Conservation (phyloP, 2,888 invertebrate species). For the Adela reaumurella region DNA sequence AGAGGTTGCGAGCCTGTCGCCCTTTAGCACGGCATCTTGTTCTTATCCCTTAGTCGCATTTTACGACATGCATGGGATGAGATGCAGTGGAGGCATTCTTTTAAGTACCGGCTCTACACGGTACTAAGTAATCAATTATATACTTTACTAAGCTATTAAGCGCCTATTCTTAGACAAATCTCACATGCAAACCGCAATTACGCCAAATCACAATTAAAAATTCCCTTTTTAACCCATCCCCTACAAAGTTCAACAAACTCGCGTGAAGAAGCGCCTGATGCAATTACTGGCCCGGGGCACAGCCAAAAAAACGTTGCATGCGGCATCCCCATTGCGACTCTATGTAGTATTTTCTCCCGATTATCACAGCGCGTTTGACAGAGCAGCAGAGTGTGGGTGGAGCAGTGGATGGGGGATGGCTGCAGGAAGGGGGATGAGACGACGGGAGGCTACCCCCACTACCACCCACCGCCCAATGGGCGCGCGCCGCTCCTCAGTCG, state of each 20-base stretch:
- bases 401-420: conserved; percentile 22
- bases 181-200: too few relatives aligned
- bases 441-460: background rate
- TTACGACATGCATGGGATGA: too few relatives aligned
- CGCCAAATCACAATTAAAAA: too few relatives aligned
- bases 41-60: too few relatives aligned
- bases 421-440: conserved; percentile 11
- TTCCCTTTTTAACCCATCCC: too few relatives aligned
- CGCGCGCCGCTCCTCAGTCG: background rate
- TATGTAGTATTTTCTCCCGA: conserved; percentile 47
- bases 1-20: too few relatives aligned
- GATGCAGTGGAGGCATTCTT: too few relatives aligned
- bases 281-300: background rate
- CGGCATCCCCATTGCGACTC: conserved; percentile 41
- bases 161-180: too few relatives aligned
- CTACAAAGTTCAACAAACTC: background rate
- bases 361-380: conserved; percentile 42
- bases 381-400: conserved; percentile 25
- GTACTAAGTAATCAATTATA: too few relatives aligned
- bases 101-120: too few relatives aligned
- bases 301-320: background rate
- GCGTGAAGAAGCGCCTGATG: background rate
- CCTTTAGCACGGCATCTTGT: too few relatives aligned
- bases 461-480: background rate
- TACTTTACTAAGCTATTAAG: background rate